Base-by-base conservation (phyloP, 1,140 invertebrate species). In the Ruditapes philippinarum region DNA sequence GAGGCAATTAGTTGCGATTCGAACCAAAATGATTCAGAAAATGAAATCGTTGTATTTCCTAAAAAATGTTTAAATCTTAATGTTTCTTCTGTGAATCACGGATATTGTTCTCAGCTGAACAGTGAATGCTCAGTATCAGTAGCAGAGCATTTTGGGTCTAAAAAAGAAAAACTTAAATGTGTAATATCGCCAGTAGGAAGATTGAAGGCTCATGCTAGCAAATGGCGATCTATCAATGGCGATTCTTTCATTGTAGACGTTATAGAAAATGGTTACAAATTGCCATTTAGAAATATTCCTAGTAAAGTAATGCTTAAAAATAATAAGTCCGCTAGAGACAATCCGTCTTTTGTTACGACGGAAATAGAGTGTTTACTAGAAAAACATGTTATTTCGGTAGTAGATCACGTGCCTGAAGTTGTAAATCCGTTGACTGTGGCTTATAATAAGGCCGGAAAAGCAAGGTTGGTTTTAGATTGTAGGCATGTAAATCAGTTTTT, bases 351-450 rank as follows among this genome's bases (percentile, higher is more conserved):
- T 65, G 60, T 65, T 25, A 31, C 7, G n/a, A 9, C 22, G 7
- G 60, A 65, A n/a, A 65, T 65, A 65, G n/a, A 65, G 22, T 65
- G 9, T 25, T 11, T 65, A 9, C n/a, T n/a, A 25, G 31, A 31
- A 31, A 65, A 65, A 65, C 7, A n/a, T 9, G 60, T 11, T 12
- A 65, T 65, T 25, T 65, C 60, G 7, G 60, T 7, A n/a, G 60
- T 65, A 65, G n/a, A 25, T 12, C 22, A 65, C 7, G n/a, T 9
- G 60, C 60, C 60, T 25, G 7, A 31, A 7, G 31, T 65, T n/a
- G n/a, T 65, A 65, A 65, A 65, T n/a, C 60, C 31, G 11, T 65
- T 62, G 89, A 90, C 38, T 79, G 89, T n/a, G n/a, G n/a, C n/a
- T n/a, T n/a, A n/a, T n/a, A 42, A 51, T 88, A 65, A n/a, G n/a